A percentile compares a stretch with the other conserved stretches of the same genome.
Conservation (phyloP, 2,888 invertebrate species). For the Koerneria pararmatus region DNA sequence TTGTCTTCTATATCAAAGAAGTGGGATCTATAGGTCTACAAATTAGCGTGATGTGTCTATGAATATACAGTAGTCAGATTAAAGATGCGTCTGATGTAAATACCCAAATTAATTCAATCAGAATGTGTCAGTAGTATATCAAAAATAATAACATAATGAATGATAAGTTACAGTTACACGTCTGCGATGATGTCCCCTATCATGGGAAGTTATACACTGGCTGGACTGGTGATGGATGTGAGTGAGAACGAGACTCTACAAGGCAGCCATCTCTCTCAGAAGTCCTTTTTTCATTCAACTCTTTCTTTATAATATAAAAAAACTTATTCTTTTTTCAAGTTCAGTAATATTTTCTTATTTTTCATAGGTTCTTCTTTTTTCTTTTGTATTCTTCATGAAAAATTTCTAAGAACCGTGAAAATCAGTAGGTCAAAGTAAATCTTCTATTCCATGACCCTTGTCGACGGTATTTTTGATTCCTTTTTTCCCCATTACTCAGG, state of each 20-base stretch:
- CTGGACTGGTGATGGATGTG: slow-evolving; percentile 28
- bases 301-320: too few relatives aligned
- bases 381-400: slow-evolving; percentile 10
- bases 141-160: not conserved
- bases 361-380: slow-evolving; percentile 2
- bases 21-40: too few relatives aligned
- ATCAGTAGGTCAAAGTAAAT: too few relatives aligned
- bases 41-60: too few relatives aligned
- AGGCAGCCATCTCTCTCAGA: slow-evolving; percentile 36
- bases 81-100: not conserved
- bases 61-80: too few relatives aligned
- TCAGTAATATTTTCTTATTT: not conserved
- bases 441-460: too few relatives aligned
- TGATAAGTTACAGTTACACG: slow-evolving; percentile 43
- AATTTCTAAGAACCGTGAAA: too few relatives aligned
- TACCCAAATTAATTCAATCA: not conserved
- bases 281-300: too few relatives aligned
- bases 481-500: too few relatives aligned
- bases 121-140: not conserved
- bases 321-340: too few relatives aligned
- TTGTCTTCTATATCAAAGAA: too few relatives aligned
- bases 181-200: slow-evolving; percentile 56
- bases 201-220: slow-evolving; percentile 39
- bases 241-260: slow-evolving; percentile 38
- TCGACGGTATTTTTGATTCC: too few relatives aligned